These are phyloP conservation scores for Eclectus roratus DNA, from an alignment of 2,113 vertebrate genomes.

Conservation along the genomic window DNA sequence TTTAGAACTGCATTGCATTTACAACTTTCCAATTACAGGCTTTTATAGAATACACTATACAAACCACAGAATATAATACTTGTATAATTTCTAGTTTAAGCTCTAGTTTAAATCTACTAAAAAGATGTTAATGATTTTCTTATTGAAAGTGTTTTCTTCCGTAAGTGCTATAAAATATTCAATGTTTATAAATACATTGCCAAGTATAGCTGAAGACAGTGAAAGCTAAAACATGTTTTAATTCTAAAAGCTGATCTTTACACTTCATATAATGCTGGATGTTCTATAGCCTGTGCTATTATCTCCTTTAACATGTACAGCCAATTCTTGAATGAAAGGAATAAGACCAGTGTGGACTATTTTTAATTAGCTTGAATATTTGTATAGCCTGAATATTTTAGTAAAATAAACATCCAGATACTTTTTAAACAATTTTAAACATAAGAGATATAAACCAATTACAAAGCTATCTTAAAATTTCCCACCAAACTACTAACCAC, in stretches of 20 bases:
- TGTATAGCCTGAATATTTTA: slow-evolving; percentile 26
- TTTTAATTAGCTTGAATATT: slow-evolving; percentile 43
- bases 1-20: not conserved
- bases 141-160: not conserved
- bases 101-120: not conserved
- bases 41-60: not conserved
- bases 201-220: not conserved
- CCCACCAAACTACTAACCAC: not conserved
- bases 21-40: not conserved
- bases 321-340: not conserved
- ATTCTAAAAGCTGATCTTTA: slow-evolving; percentile 1
- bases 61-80: not conserved
- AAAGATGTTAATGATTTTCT: not conserved
- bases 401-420: slow-evolving; percentile 6
- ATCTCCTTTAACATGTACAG: not conserved
- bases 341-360: not conserved
- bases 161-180: slow-evolving; percentile 1
- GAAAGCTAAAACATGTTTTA: not conserved
- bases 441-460: slow-evolving; percentile 1
- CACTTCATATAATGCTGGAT: not conserved
- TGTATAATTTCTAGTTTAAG: not conserved
- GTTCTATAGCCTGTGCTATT: not conserved
- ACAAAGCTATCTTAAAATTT: not conserved
- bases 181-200: slow-evolving; percentile 35
- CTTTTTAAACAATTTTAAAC: slow-evolving; percentile 29